phyloP scores from a whole-genome alignment of 2,113 vertebrate genomes.

The Leiothrix lutea region DNA sequence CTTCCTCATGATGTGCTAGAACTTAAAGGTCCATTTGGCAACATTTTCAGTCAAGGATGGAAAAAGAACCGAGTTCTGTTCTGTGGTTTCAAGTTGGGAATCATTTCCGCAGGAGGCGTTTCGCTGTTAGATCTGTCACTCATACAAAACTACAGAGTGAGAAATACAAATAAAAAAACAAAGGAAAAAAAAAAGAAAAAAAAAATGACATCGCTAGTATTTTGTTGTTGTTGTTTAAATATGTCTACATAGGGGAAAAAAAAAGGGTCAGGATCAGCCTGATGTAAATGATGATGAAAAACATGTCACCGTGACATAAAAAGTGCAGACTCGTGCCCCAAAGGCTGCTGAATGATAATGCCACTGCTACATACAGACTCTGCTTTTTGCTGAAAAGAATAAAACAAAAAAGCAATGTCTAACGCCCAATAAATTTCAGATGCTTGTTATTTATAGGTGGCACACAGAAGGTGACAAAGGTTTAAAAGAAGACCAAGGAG shows the following conservation, averaged over 20 bases:
- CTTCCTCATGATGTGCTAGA: conserved; percentile 58
- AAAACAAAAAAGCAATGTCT: neutral
- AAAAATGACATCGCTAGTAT: conserved; percentile 37
- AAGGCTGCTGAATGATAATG: conserved; percentile 21
- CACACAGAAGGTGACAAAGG: conserved; percentile 8
- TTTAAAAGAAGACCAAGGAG: conserved; percentile 33
- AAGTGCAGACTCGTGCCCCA: conserved; percentile 44
- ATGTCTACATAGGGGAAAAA: neutral
- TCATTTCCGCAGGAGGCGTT: conserved; percentile 31
- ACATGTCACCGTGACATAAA: conserved; percentile 20
- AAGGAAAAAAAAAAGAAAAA: neutral
- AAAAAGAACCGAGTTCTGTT: conserved; percentile 23
- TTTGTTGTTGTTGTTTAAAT: conserved; percentile 38
- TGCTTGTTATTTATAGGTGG: conserved; percentile 26
- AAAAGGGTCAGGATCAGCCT: conserved; percentile 41
- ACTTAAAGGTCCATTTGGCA: conserved; percentile 74
- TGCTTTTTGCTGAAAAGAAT: conserved; percentile 30
- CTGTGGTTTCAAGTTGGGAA: conserved; percentile 65
- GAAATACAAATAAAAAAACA: neutral
- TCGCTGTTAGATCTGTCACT: conserved; percentile 60
- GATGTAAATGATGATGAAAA: conserved; percentile 11
- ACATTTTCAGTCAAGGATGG: conserved; percentile 61
- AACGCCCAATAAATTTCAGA: neutral
- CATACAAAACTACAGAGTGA: conserved; percentile 39
- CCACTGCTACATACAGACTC: conserved; percentile 55